A percentile compares a stretch with the other conserved stretches of the same genome.
Evolutionary conservation across 2,797 vertebrate genomes (phyloP).

Genomic region (Gorsachius magnificus): DNA sequence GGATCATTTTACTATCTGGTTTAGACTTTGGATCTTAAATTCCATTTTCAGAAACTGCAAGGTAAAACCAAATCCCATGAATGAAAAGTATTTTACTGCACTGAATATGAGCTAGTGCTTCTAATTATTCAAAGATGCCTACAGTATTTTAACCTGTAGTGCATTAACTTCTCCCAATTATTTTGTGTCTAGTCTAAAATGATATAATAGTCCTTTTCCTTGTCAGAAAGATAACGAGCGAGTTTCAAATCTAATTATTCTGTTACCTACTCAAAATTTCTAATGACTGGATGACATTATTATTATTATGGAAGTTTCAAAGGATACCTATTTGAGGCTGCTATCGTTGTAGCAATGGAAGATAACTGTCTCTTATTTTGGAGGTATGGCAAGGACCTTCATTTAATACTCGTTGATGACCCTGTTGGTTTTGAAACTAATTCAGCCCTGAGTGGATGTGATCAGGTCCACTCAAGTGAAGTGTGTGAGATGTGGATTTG

Average conservation of each 20-base stretch:
- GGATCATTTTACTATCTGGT: neutral
- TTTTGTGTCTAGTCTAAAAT: neutral
- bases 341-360: neutral
- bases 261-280: neutral
- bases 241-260: conserved; percentile 13
- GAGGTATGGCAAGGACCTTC: neutral
- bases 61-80: neutral
- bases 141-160: neutral
- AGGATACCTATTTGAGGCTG: neutral
- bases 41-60: neutral
- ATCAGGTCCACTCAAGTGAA: neutral
- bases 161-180: neutral
- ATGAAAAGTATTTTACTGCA: neutral
- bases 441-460: neutral
- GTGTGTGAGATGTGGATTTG: neutral
- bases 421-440: neutral
- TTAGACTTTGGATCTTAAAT: neutral
- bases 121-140: neutral
- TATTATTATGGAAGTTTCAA: neutral
- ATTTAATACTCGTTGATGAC: neutral
- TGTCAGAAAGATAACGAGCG: neutral
- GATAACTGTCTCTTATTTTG: neutral
- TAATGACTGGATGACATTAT: neutral
- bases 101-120: neutral
- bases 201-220: neutral